Evolutionary conservation across 2,797 vertebrate species (phyloP), one percentile per base, ranked within the genome.

Genomic region (Catostomus latipinnis): DNA sequence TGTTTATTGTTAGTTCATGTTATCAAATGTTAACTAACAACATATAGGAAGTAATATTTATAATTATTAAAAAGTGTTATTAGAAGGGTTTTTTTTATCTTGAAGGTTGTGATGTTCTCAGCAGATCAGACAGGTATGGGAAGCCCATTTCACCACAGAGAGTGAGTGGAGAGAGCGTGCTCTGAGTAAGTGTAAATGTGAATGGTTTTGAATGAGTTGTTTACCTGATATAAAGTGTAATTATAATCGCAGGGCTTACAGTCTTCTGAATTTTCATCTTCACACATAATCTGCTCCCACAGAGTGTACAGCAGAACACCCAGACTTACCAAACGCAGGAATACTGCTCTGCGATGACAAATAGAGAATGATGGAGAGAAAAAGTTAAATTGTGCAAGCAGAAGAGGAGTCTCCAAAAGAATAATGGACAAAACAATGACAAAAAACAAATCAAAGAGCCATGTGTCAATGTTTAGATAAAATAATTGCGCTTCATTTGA

Each of bases 271-370:
- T 0, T 46, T 0, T 88, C 0, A 0, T 91, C 92, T 0, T 61
- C 34, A 34, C 34, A 98, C 14, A 94, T 96, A 90, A 97, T 96
- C 88, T 94, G 87, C 46, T 54, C 0, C 96, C 96, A 96, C 73
- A 97, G 91, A 8, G 94, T 94, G 71, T 82, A 71, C 6, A 97
- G 90, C 60, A 97, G 89, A 14, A 95, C 90, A 0, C 85, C 86
- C 63, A 97, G 89, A 79, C 96, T 95, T 52, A 93, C 88, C 58
- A 98, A 85, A 8, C 95, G 94, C 74, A 98, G 91, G 72, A 94
- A 86, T 56, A 97, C 93, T 0, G 95, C 92, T 89, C 96, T 98
- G 69, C 12, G 82, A 2, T 58, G 0, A 74, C 14, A 22, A 80
- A 76, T 11, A 76, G 1, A 84, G 11, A 65, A 10, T 4, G 22